Conservation (phyloP, 2,888 invertebrate species). For the Anodontia alba region DNA sequence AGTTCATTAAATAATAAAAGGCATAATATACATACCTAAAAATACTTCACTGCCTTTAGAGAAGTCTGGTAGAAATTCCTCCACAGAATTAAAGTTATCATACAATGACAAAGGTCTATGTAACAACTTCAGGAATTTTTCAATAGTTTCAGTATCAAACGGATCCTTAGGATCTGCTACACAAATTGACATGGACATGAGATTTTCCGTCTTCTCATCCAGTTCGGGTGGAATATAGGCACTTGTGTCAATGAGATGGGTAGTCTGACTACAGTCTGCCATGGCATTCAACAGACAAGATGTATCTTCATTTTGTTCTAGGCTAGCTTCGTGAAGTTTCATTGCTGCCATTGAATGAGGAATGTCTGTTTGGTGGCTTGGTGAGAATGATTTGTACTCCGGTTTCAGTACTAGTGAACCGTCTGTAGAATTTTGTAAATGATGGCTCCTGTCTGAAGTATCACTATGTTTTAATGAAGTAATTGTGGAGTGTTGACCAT, state of each 20-base stretch:
- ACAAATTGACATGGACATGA: constrained; percentile 73
- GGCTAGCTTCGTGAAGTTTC: neutral
- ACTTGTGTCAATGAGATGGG: constrained; percentile 77
- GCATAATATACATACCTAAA: constrained; percentile 56
- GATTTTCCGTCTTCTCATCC: constrained; percentile 66
- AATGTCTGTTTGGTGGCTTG: neutral
- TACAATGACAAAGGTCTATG: constrained; percentile 67
- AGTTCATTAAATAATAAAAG: no score
- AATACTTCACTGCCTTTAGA: constrained; percentile 51
- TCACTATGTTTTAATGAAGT: constrained; percentile 32
- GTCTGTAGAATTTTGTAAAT: constrained; percentile 34
- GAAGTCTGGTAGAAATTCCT: constrained; percentile 65
- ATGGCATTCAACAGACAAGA: constrained; percentile 32
- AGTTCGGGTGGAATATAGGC: constrained; percentile 71
- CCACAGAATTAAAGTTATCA: constrained; percentile 65
- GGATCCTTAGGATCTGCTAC: constrained; percentile 88
- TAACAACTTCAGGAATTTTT: constrained; percentile 89
- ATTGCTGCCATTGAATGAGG: neutral
- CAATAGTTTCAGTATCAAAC: constrained; percentile 90
- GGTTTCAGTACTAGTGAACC: no score
- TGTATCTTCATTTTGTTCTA: constrained; percentile 48
- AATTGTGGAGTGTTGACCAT: constrained; percentile 38
- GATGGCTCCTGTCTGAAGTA: constrained; percentile 20
- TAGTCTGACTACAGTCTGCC: constrained; percentile 52
- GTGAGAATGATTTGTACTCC: no score